Percentiles rank a stretch among this genome's conserved stretches.
These are phyloP conservation scores for Batillaria attramentaria DNA, from an alignment of 1,140 invertebrate species.

Conservation along the genomic window DNA sequence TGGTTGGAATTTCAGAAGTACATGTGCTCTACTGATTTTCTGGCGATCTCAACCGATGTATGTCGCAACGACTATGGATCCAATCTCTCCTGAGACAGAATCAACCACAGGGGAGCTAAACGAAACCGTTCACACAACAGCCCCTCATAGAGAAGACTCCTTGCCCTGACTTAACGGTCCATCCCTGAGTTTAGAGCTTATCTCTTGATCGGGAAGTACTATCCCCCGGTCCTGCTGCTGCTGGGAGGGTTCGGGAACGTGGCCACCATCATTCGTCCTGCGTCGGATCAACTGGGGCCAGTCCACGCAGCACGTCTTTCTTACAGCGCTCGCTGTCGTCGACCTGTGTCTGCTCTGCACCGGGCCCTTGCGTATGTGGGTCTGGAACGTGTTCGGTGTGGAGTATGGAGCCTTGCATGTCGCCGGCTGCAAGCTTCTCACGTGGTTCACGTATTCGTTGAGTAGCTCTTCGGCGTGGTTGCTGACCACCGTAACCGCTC, in stretches of 20 bases:
- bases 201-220: too few species aligned
- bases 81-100: too few species aligned
- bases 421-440: background rate
- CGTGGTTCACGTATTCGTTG: background rate
- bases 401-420: background rate
- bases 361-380: background rate
- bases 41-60: too few species aligned
- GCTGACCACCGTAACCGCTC: background rate
- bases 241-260: slow-evolving; percentile 12
- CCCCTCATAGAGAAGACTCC: too few species aligned
- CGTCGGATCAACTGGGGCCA: background rate
- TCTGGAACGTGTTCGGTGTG: background rate
- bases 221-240: background rate
- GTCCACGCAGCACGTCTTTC: background rate
- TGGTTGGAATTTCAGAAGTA: too few species aligned
- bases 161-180: too few species aligned
- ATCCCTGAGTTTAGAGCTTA: too few species aligned
- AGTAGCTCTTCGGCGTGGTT: background rate
- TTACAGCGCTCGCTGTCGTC: background rate
- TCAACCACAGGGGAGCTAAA: too few species aligned
- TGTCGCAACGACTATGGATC: too few species aligned
- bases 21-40: too few species aligned
- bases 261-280: slow-evolving; percentile 8
- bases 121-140: too few species aligned
- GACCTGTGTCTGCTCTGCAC: background rate